Base-by-base conservation (phyloP, 2,113 vertebrate genomes). In the Grallaria varia region DNA sequence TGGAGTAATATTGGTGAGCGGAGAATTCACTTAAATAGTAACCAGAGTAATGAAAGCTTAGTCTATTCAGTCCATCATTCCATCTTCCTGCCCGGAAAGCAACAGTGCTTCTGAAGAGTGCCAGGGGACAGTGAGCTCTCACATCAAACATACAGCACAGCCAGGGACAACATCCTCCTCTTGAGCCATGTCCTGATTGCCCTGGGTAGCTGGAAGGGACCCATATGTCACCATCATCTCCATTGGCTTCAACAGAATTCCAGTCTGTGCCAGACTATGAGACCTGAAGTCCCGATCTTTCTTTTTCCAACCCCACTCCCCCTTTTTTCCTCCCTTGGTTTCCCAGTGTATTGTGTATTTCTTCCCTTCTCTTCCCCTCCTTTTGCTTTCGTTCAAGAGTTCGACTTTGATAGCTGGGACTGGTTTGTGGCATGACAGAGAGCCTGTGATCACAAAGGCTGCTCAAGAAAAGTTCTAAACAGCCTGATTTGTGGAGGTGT, bases 311-410 rank as follows among this genome's bases (percentile, higher is more conserved):
- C 23, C 18, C 6, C 7, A 31, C 4, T 5, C 6, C 2, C 1
- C 2, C 2, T 42, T 20, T n/a, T 13, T 16, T 33, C 12, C 40
- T 28, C 0, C 2, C 5, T 2, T n/a, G n/a, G 0, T 86, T 76
- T 56, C 37, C 25, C 8, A 17, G 14, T 10, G 14, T 25, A 18
- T 28, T 60, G 4, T 56, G 3, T 56, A 35, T 84, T 85, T 76
- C 25, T 72, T 59, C 6, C n/a, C 2, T 85, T 56, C 33, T 35
- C 39, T 84, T 35, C 23, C 25, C 59, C 39, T 86, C 7, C 12
- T 56, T 84, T 83, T 76, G 14, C 8, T 52, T 72, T 88, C 50
- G 16, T 18, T 17, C 11, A 16, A 20, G 52, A 20, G 8, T 2
- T 73, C 13, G 7, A 8, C 31, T 72, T 66, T 40, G 25, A 35